Percentiles rank a stretch among this genome's conserved stretches.
phyloP scores from a whole-genome alignment of 2,797 vertebrate genomes.

The Graptemys geographica region DNA sequence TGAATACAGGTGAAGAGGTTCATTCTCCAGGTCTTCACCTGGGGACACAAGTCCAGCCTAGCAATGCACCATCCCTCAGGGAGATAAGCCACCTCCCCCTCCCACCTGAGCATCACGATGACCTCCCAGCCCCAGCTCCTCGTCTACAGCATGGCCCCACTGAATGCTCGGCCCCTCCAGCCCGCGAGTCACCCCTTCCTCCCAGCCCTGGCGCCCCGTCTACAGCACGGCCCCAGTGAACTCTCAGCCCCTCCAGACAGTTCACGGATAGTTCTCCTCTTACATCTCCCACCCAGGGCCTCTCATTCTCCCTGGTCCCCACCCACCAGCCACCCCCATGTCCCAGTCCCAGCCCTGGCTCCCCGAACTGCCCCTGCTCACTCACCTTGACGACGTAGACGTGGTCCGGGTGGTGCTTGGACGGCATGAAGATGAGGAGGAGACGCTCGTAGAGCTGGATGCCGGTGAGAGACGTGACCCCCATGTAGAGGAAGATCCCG shows the following conservation, averaged over 20 bases:
- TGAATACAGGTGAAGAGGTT: slow-evolving; percentile 98
- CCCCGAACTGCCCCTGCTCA: neutral
- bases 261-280: neutral
- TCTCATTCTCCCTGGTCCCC: neutral
- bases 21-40: slow-evolving; percentile 99
- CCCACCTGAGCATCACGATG: neutral
- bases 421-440: slow-evolving; percentile 95
- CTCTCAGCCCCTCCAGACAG: neutral
- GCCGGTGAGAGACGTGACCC: slow-evolving; percentile 95
- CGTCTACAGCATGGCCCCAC: neutral
- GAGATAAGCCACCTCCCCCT: neutral
- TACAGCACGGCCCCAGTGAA: neutral
- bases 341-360: neutral
- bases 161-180: neutral
- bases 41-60: slow-evolving; percentile 22
- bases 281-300: neutral
- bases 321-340: neutral
- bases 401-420: slow-evolving; percentile 98
- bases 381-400: slow-evolving; percentile 96
- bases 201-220: accelerated
- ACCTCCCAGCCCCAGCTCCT: neutral
- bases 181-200: neutral
- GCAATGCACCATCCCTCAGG: neutral
- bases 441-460: slow-evolving; percentile 97
- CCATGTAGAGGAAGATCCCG: slow-evolving; percentile 99